Base-by-base conservation (phyloP, 2,113 vertebrate genomes). In the Podarcis muralis region DNA sequence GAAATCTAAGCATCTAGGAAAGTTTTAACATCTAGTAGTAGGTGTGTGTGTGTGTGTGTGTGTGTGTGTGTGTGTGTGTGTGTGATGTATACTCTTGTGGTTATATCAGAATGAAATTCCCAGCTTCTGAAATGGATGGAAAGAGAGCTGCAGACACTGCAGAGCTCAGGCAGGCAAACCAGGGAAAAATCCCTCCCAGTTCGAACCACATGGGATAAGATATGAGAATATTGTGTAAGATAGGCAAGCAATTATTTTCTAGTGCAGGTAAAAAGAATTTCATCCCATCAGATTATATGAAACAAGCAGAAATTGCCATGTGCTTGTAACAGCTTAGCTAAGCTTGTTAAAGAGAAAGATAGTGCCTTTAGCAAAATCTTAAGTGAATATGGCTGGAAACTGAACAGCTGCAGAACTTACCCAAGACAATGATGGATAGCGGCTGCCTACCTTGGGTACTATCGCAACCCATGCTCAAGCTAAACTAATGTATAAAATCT, bases 241-340 rank as follows among this genome's bases (percentile, higher is more conserved):
- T 27, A 74, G 66, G 69, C 1, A 9, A 83, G 72, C 85, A 92
- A 75, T 89, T 71, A 53, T 88, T 89, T 91, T 11, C 71, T 68
- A 35, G 25, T 30, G 35, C 37, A 87, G 72, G 25, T 57, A 80
- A 86, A 88, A 92, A 91, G 12, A 62, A 65, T 77, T 80, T 87
- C 37, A 85, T 90, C 80, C 75, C 77, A 48, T 74, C 86, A 76
- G 76, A 72, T 93, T 88, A 83, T 1, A 30, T 71, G 48, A 94
- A 93, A 82, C 53, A 87, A 90, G 86, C 91, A 86, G 91, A 86
- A 82, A 86, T 86, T 91, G 30, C 74, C 6, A 32, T 69, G 32
- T 92, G 80, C 65, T 85, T 91, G 76, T 84, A 82, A 91, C 88
- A 82, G 48, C 72, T 68, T 35, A 77, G 88, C 85, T 88, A 27